Base-by-base conservation (phyloP, 2,888 invertebrate genomes). In the Cyrtodaria siliqua region DNA sequence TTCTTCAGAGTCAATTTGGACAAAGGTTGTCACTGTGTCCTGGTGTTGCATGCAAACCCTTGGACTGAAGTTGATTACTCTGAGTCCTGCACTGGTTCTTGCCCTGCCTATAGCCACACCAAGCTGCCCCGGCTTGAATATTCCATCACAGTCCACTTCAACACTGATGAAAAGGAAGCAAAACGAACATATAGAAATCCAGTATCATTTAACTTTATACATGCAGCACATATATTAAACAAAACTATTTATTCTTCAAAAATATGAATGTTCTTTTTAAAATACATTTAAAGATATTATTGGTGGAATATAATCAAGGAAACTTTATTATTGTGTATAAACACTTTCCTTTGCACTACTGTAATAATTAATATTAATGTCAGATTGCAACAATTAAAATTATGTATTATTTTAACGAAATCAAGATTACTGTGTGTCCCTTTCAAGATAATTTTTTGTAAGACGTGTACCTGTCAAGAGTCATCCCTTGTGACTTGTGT, bases 401-500 rank as follows among this genome's bases (percentile, higher is more conserved):
- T n/a, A n/a, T n/a, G n/a, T n/a, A n/a, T n/a, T n/a, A n/a, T n/a
- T n/a, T n/a, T n/a, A n/a, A n/a, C n/a, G n/a, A n/a, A n/a, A n/a
- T n/a, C n/a, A n/a, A n/a, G n/a, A n/a, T n/a, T n/a, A n/a, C n/a
- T n/a, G n/a, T n/a, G n/a, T n/a, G n/a, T n/a, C n/a, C n/a, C n/a
- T n/a, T n/a, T n/a, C n/a, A n/a, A n/a, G n/a, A n/a, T n/a, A n/a
- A n/a, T n/a, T n/a, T n/a, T n/a, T n/a, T n/a, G n/a, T n/a, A 55
- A 2, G 24, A 18, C 1, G 20, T 27, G 20, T 50, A 72, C 61
- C 66, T 73, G 47, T 73, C 62, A 55, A 73, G 67, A 20, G 73
- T 73, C 67, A 67, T 73, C 20, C 73, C 67, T 50, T 71, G 71
- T 14, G 57, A 38, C 44, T 71, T 71, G 44, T 71, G 71, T 33